Conservation (phyloP, 2,797 vertebrate genomes). For the Furcifer pardalis region DNA sequence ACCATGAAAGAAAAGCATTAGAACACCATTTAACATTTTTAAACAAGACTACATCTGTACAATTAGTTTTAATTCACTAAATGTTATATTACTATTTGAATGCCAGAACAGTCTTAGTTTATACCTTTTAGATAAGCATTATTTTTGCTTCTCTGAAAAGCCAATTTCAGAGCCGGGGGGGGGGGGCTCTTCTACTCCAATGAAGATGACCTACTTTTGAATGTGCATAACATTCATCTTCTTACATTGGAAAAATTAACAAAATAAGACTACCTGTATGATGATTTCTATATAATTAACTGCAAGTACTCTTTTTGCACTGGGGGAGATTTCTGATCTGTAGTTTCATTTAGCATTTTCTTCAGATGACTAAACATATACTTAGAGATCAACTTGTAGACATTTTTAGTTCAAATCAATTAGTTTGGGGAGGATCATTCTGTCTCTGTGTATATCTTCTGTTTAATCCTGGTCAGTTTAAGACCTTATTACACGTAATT, state of each 20-base stretch:
- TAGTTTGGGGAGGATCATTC: constrained; percentile 53
- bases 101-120: constrained; percentile 14
- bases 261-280: constrained; percentile 56
- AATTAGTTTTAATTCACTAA: constrained; percentile 7
- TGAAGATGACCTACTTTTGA: constrained; percentile 47
- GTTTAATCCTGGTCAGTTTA: constrained; percentile 75
- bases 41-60: constrained; percentile 19
- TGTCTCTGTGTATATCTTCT: constrained; percentile 70
- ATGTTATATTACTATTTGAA: constrained; percentile 37
- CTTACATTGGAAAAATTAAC: constrained; percentile 43
- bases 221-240: constrained; percentile 35
- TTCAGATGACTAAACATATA: constrained; percentile 66
- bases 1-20: background rate
- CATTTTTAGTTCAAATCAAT: constrained; percentile 77
- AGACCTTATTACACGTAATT: constrained; percentile 79
- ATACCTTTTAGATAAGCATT: background rate
- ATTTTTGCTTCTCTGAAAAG: constrained; percentile 28
- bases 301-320: constrained; percentile 47
- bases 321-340: constrained; percentile 47
- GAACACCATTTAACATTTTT: constrained; percentile 4
- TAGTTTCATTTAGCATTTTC: constrained; percentile 49
- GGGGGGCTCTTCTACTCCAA: background rate
- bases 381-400: constrained; percentile 73
- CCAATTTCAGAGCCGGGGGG: background rate
- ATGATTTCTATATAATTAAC: constrained; percentile 57